These are phyloP conservation scores for Prionchulus punctatus DNA, from an alignment of 2,888 invertebrate species.

Conservation along the genomic window DNA sequence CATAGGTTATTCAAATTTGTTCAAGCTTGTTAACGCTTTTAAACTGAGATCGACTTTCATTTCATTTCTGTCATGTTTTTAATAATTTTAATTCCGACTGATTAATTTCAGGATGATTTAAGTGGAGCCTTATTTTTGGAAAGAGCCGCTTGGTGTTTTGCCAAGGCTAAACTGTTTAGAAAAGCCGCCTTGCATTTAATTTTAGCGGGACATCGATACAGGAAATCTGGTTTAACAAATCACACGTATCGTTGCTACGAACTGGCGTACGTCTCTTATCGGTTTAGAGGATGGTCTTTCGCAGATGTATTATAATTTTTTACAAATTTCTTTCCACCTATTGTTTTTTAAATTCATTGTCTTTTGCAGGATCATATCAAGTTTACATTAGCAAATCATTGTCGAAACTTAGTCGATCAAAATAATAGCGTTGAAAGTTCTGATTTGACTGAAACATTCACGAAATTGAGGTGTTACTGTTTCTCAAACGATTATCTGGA, in stretches of 20 bases:
- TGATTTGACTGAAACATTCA: too few species aligned
- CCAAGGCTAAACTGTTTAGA: slow-evolving; percentile 53
- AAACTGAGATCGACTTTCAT: too few species aligned
- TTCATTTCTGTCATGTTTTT: too few species aligned
- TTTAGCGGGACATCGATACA: slow-evolving; percentile 66
- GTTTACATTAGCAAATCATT: slow-evolving; percentile 75
- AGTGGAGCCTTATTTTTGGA: slow-evolving; percentile 80
- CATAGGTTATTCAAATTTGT: too few species aligned
- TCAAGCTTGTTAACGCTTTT: too few species aligned
- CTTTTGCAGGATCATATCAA: slow-evolving; percentile 62
- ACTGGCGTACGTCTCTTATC: slow-evolving; percentile 63
- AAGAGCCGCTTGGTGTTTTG: slow-evolving; percentile 81
- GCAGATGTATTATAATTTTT: too few species aligned
- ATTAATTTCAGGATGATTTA: slow-evolving; percentile 61
- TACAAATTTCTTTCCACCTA: too few species aligned
- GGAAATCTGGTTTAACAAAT: slow-evolving; percentile 4
- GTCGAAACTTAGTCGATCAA: too few species aligned
- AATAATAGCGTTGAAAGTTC: too few species aligned
- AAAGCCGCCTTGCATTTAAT: slow-evolving; percentile 95
- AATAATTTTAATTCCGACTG: background rate
- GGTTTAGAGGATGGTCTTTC: slow-evolving; percentile 4
- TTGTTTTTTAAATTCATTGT: background rate
- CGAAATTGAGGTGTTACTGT: too few species aligned
- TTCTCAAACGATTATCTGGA: too few species aligned
- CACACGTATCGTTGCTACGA: slow-evolving; percentile 80